These are phyloP conservation scores for Netta rufina DNA, from an alignment of 2,797 vertebrate genomes.

Conservation along the genomic window DNA sequence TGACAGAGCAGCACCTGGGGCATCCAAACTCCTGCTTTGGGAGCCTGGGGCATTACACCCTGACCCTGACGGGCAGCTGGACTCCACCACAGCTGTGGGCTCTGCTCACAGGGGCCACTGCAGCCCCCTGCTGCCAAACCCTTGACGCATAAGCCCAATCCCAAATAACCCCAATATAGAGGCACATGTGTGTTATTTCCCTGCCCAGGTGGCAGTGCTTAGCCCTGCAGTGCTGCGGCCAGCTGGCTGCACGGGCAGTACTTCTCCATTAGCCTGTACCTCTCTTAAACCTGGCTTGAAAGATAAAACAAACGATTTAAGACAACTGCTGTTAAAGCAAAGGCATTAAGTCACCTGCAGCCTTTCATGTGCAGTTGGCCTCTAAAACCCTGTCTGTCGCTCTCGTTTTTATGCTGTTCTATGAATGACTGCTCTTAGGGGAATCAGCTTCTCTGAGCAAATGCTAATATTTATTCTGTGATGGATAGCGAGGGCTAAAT, in stretches of 20 bases:
- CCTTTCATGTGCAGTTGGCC: neutral
- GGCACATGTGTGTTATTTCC: neutral
- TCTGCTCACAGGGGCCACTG: too few species aligned
- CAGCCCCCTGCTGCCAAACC: too few species aligned
- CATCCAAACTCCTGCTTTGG: neutral
- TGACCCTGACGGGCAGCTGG: too few species aligned
- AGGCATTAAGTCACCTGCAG: neutral
- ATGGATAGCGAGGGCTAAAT: neutral
- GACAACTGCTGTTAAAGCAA: slow-evolving; percentile 1
- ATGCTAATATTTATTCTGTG: slow-evolving; percentile 6
- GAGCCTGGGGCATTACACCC: too few species aligned
- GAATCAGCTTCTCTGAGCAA: neutral
- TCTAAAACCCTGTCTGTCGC: neutral
- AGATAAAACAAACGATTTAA: slow-evolving; percentile 43
- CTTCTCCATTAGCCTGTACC: neutral
- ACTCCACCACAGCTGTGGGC: too few species aligned
- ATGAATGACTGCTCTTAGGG: neutral
- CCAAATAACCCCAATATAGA: too few species aligned
- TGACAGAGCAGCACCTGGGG: slow-evolving; percentile 4
- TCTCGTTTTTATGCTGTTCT: slow-evolving; percentile 1
- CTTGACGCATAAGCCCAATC: too few species aligned
- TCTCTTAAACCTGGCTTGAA: neutral
- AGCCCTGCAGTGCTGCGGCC: neutral
- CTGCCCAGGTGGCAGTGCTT: neutral
- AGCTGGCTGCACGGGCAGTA: neutral